Evolutionary conservation across 2,797 vertebrate genomes (phyloP).

Genomic region (Coregonus ussuriensis): DNA sequence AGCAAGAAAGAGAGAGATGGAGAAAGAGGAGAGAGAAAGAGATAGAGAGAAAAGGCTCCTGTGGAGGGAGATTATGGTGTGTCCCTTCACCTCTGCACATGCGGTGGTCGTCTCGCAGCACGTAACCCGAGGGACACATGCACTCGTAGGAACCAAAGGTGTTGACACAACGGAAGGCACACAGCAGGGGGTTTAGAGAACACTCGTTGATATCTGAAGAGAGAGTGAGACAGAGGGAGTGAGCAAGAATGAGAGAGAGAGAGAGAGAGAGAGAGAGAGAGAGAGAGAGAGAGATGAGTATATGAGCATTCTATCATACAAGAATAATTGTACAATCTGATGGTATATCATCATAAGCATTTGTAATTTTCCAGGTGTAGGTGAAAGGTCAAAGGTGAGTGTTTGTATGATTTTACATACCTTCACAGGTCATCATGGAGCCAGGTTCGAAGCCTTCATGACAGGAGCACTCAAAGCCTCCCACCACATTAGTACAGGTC

Average conservation of each 20-base stretch:
- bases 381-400: neutral
- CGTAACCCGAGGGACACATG: slow-evolving; percentile 89
- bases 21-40: neutral
- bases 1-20: neutral
- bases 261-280: neutral
- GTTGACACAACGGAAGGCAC: slow-evolving; percentile 95
- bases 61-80: neutral
- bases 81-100: slow-evolving; percentile 89
- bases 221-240: slow-evolving; percentile 7
- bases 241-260: neutral
- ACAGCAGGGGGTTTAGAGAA: slow-evolving; percentile 88
- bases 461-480: slow-evolving; percentile 90
- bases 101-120: slow-evolving; percentile 86
- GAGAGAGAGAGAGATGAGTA: neutral
- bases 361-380: neutral
- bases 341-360: neutral
- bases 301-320: neutral
- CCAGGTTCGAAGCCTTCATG: slow-evolving; percentile 92
- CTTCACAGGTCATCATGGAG: slow-evolving; percentile 93
- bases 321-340: neutral
- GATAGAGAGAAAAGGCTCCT: neutral
- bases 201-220: slow-evolving; percentile 91
- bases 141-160: slow-evolving; percentile 92
- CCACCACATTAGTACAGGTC: slow-evolving; percentile 89
- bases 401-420: slow-evolving; percentile 57